Percentiles rank a stretch among this genome's conserved stretches.
These are phyloP conservation scores for Cromileptes altivelis DNA, from an alignment of 2,113 vertebrate species.

Conservation along the genomic window DNA sequence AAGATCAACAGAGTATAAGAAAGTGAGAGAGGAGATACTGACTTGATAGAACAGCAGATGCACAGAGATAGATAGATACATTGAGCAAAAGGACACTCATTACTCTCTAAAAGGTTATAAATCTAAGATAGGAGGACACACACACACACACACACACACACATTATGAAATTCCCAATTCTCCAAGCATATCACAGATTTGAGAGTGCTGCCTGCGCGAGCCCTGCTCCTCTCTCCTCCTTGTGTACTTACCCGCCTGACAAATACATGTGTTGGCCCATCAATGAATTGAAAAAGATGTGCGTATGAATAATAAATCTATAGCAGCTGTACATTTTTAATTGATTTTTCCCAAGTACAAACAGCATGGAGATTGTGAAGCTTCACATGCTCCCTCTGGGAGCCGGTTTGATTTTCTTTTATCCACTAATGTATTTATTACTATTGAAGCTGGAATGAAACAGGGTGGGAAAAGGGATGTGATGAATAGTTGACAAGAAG, in stretches of 20 bases:
- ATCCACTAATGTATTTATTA: slow-evolving; percentile 79
- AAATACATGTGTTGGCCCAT: slow-evolving; percentile 60
- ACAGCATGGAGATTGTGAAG: slow-evolving; percentile 78
- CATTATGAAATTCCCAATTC: slow-evolving; percentile 5
- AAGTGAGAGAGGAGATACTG: slow-evolving; percentile 20
- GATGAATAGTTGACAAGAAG: slow-evolving; percentile 75
- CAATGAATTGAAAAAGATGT: slow-evolving; percentile 61
- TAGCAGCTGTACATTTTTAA: slow-evolving; percentile 83
- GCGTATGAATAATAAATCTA: slow-evolving; percentile 81
- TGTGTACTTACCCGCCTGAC: slow-evolving; percentile 63
- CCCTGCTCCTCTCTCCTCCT: background rate
- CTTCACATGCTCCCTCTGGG: slow-evolving; percentile 61
- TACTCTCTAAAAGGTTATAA: slow-evolving; percentile 10
- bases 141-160: background rate
- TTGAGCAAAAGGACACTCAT: slow-evolving; percentile 2
- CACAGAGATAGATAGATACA: slow-evolving; percentile 7
- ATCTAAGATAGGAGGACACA: slow-evolving; percentile 1
- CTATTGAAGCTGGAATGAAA: slow-evolving; percentile 70
- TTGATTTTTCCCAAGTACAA: slow-evolving; percentile 81
- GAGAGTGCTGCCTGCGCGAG: background rate
- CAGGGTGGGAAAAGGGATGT: slow-evolving; percentile 42
- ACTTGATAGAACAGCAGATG: slow-evolving; percentile 1
- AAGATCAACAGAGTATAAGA: slow-evolving; percentile 28
- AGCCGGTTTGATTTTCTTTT: slow-evolving; percentile 73
- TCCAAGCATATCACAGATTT: background rate